Conservation (phyloP, 2,888 invertebrate species). For the Girardia tigrina region DNA sequence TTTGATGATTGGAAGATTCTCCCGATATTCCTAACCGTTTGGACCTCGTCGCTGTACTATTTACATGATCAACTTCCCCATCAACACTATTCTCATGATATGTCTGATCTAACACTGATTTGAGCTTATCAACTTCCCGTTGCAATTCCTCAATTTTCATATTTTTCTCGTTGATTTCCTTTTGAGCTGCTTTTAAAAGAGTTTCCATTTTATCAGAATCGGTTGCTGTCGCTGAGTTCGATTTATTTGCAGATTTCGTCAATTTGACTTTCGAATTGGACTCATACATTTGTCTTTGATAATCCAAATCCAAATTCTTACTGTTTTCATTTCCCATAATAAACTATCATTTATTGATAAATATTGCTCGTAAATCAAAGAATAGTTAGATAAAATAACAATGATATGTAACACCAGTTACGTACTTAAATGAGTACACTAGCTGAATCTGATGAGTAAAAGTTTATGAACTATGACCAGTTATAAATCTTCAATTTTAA, state of each 20-base stretch:
- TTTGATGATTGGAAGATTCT: constrained; percentile 23
- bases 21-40: constrained; percentile 1
- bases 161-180: constrained; percentile 55
- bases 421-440: constrained; percentile 16
- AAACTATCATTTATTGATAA: background rate
- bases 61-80: background rate
- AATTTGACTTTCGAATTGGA: background rate
- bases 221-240: background rate
- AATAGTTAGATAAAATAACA: background rate
- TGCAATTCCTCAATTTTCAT: constrained; percentile 58
- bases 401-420: background rate
- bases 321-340: constrained; percentile 17
- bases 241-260: background rate
- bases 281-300: background rate
- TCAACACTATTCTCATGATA: background rate
- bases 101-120: constrained; percentile 53
- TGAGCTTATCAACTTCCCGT: constrained; percentile 61
- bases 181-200: background rate
- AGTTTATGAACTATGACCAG: constrained; percentile 11
- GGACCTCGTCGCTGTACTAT: background rate
- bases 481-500: constrained; percentile 1
- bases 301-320: background rate
- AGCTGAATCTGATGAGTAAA: constrained; percentile 8
- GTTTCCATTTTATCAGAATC: background rate
- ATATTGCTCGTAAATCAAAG: background rate